Evolutionary conservation across 2,888 invertebrate genomes (phyloP), one percentile per base, ranked within the genome.

Genomic region (Thecophora atra): DNA sequence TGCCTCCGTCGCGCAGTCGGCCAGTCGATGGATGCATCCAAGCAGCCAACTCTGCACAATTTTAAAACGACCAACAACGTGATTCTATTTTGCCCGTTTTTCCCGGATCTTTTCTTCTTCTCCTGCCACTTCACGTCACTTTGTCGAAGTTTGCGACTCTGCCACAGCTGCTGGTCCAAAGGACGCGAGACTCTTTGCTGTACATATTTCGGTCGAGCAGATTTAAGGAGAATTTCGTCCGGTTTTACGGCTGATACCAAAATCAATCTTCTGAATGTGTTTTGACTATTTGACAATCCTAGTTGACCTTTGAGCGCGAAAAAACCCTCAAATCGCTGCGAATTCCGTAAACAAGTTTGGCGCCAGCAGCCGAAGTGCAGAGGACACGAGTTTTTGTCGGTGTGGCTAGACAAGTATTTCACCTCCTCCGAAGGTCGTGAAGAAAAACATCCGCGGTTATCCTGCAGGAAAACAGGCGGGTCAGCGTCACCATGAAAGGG

Each of bases 301-400:
- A 15, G 47, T 58, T 24, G 21, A 58, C 17, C 26, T 58, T 24
- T 28, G 58, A 8, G 21, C 11, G 54, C 37, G 54, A 54, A 19
- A 24, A 8, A 58, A 4, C 58, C 2, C 15, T 47, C 15, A 47
- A n/a, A 47, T 47, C 47, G 17, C 13, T 24, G 58, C 58, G 15
- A 6, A 11, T 21, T 54, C 64, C 15, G 70, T 70, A 70, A 70
- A 70, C 70, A 70, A 63, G 52, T 44, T 63, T 71, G 73, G 73
- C 73, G 73, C 71, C 73, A 58, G 44, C 58, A 71, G 54, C 71
- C n/a, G n/a, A n/a, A 56, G 68, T 63, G 67, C 63, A 58, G 26
- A 58, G 26, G 6, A 58, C 28, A 26, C 28, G 2, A 58, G 13
- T 58, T 58, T 58, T 17, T 58, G 21, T 21, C 26, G 26, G 58